Percentiles rank a stretch among this genome's conserved stretches.
Conservation (phyloP, 2,797 vertebrate genomes). For the Rhinoraja longicauda region DNA sequence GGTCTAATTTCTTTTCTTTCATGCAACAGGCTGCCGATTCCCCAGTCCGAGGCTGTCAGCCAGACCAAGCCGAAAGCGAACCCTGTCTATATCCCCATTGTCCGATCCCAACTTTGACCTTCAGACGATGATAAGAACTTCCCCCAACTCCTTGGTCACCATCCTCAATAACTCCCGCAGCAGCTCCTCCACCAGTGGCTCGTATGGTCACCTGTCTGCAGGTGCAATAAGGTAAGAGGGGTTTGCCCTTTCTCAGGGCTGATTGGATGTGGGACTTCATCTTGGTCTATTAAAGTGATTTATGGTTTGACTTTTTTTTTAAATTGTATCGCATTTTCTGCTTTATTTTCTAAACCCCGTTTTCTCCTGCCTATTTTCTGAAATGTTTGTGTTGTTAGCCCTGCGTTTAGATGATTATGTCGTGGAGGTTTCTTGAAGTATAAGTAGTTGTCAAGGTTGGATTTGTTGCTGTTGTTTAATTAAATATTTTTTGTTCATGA, state of each 20-base stretch:
- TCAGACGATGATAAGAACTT: constrained; percentile 94
- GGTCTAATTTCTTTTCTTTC: constrained; percentile 37
- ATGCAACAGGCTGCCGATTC: constrained; percentile 73
- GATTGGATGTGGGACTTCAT: not conserved
- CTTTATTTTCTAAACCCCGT: not conserved
- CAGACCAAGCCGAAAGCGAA: constrained; percentile 87
- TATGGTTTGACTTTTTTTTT: not conserved
- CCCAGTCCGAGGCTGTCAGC: constrained; percentile 80
- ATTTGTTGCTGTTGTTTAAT: not conserved
- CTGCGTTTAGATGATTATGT: not conserved
- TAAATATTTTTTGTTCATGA: not conserved
- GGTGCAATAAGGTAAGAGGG: constrained; percentile 84
- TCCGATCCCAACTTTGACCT: constrained; percentile 96
- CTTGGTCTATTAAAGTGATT: not conserved
- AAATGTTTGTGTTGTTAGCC: not conserved
- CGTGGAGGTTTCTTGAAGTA: not conserved
- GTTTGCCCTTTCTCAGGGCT: not conserved
- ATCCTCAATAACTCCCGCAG: constrained; percentile 96
- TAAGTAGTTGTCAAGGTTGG: not conserved
- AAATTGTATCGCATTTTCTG: not conserved
- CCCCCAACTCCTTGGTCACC: constrained; percentile 90
- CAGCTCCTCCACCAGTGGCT: constrained; percentile 94
- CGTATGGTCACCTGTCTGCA: constrained; percentile 94
- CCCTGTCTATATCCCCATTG: constrained; percentile 85
- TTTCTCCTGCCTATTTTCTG: not conserved